phyloP scores from a whole-genome alignment of 2,888 invertebrate genomes.

The Chalcis sispes region DNA sequence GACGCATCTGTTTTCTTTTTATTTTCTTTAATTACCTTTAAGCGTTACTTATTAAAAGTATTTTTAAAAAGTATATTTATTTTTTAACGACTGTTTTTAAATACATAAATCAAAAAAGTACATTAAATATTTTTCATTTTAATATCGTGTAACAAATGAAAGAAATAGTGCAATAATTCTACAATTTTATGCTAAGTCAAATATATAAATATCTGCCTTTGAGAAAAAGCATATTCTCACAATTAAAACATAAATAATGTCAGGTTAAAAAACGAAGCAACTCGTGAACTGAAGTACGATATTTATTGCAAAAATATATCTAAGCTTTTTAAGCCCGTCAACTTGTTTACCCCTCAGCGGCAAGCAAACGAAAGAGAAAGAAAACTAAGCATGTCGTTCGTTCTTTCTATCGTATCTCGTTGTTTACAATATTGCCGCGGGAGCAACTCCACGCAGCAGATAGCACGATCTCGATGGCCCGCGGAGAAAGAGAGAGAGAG shows the following conservation, averaged over 20 bases:
- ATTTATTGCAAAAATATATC: slow-evolving; percentile 46
- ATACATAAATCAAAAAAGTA: too few species aligned
- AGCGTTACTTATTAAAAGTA: too few species aligned
- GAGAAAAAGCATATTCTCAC: slow-evolving; percentile 21
- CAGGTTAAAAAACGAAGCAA: background rate
- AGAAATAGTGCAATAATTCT: too few species aligned
- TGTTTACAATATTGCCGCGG: slow-evolving; percentile 58
- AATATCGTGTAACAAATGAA: too few species aligned
- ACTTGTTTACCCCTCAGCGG: slow-evolving; percentile 28
- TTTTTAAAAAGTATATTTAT: too few species aligned
- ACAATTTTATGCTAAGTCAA: too few species aligned
- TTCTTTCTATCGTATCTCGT: slow-evolving; percentile 55
- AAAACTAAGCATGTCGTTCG: slow-evolving; percentile 45
- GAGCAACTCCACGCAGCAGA: too few species aligned
- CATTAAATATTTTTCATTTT: too few species aligned
- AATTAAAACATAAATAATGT: slow-evolving; percentile 37
- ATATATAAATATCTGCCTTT: too few species aligned
- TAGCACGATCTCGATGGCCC: slow-evolving; percentile 31
- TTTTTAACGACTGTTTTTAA: too few species aligned
- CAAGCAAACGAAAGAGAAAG: background rate
- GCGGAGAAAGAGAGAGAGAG: background rate
- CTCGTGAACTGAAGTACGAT: slow-evolving; percentile 31
- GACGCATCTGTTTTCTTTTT: background rate
- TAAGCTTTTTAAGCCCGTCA: slow-evolving; percentile 30
- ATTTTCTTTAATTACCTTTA: background rate